These are phyloP conservation scores for Pedicia rivosa DNA, from an alignment of 2,888 invertebrate species.

Conservation along the genomic window DNA sequence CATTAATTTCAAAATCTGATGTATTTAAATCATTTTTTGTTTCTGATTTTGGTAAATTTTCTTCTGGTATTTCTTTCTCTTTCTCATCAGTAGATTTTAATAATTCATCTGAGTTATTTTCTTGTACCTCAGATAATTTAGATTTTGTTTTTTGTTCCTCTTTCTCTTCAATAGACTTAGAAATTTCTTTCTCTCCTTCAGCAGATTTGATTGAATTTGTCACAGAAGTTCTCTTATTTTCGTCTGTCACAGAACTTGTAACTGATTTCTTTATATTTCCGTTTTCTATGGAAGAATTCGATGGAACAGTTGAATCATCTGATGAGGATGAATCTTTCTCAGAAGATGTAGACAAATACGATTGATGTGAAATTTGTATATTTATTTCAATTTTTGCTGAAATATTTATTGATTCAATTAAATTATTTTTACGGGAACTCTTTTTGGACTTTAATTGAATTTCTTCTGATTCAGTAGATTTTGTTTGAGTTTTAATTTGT, in stretches of 20 bases:
- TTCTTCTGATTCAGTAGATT: background rate
- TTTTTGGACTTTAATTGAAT: constrained; percentile 7
- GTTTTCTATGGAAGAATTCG: too few species aligned
- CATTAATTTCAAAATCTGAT: constrained; percentile 15
- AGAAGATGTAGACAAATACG: constrained; percentile 1
- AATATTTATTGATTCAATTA: constrained; percentile 23
- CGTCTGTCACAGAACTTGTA: too few species aligned
- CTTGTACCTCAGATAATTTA: too few species aligned
- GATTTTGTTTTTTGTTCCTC: background rate
- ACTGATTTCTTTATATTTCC: too few species aligned
- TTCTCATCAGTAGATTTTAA: background rate
- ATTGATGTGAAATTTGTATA: constrained; percentile 20
- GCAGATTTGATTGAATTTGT: too few species aligned
- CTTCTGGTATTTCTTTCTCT: background rate
- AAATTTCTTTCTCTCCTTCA: too few species aligned
- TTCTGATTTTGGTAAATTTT: background rate
- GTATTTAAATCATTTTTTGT: background rate
- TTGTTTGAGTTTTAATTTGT: background rate
- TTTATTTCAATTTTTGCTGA: constrained; percentile 29
- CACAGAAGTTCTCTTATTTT: too few species aligned
- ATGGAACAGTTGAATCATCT: background rate
- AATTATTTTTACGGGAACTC: background rate
- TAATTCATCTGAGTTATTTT: too few species aligned
- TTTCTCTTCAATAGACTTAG: too few species aligned
- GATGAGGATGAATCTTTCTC: background rate